Evolutionary conservation across 1,140 invertebrate genomes (phyloP).

Genomic region (Luehdorfia chinensis): DNA sequence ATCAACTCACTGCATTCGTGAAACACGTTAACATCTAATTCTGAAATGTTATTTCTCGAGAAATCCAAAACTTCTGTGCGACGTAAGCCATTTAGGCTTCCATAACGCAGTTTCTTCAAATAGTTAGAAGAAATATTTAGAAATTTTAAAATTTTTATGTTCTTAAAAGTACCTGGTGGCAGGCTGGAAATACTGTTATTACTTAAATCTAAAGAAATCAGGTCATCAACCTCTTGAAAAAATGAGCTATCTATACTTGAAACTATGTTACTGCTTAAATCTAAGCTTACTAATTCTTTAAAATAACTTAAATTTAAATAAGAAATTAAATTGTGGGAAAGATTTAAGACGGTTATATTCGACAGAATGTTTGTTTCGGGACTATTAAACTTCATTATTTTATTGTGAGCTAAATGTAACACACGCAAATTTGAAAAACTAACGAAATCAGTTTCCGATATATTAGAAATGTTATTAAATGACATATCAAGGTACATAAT

Average conservation of each 20-base stretch:
- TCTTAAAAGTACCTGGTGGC: conserved; percentile 52
- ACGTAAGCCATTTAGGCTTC: conserved; percentile 48
- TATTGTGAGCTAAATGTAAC: conserved; percentile 42
- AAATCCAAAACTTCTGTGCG: conserved; percentile 49
- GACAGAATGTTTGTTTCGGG: conserved; percentile 34
- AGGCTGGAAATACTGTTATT: conserved; percentile 40
- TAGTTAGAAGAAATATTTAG: conserved; percentile 53
- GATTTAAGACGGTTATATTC: conserved; percentile 34
- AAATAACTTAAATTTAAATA: conserved; percentile 43
- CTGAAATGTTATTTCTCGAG: conserved; percentile 45
- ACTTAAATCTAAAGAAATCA: conserved; percentile 50
- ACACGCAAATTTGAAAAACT: conserved; percentile 33
- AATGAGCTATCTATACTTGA: conserved; percentile 33
- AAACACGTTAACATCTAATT: conserved; percentile 50
- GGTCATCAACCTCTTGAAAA: conserved; percentile 32
- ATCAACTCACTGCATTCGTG: conserved; percentile 51
- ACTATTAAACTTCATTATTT: conserved; percentile 46
- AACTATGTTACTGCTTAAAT: conserved; percentile 46
- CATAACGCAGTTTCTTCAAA: conserved; percentile 42
- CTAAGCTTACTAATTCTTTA: conserved; percentile 38
- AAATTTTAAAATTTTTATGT: conserved; percentile 46
- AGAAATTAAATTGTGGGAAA: conserved; percentile 42
- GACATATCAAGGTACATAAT: conserved; percentile 48
- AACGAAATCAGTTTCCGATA: conserved; percentile 22
- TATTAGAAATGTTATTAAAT: conserved; percentile 37